phyloP scores from a whole-genome alignment of 2,888 invertebrate genomes.

The Hyalella azteca region DNA sequence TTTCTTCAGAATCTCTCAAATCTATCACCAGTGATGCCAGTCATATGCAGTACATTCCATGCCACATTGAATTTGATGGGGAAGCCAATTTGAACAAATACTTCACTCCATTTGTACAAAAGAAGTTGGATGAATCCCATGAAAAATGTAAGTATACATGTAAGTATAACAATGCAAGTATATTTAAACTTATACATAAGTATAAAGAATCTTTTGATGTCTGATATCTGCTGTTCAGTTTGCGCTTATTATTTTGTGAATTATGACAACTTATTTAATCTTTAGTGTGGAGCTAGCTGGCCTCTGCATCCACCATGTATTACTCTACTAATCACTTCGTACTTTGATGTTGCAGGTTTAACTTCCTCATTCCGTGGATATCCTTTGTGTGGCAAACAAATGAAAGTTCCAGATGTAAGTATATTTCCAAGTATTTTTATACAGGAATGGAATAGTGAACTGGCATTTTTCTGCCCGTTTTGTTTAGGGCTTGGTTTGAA shows the following conservation, averaged over 20 bases:
- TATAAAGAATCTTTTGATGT: not conserved
- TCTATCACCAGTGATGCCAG: not conserved
- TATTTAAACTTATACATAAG: not conserved
- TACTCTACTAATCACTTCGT: not conserved
- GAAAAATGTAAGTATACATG: not conserved
- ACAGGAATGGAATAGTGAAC: not conserved
- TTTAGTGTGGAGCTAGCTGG: not conserved
- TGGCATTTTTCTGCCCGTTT: no score
- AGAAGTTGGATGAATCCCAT: not conserved
- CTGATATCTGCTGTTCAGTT: not conserved
- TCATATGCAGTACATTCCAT: constrained; percentile 41
- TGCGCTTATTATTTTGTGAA: not conserved
- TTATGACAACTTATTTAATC: not conserved
- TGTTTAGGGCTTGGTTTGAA: no score
- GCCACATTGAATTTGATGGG: constrained; percentile 36
- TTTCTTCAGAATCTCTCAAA: not conserved
- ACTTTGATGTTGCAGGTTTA: constrained; percentile 28
- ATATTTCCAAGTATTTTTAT: not conserved
- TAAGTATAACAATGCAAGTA: not conserved
- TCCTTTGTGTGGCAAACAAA: constrained; percentile 40
- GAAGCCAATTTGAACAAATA: constrained; percentile 11
- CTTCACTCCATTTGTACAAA: not conserved
- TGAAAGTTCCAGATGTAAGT: constrained; percentile 43
- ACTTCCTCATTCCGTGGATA: constrained; percentile 42
- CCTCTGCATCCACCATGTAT: no score